phyloP scores from a whole-genome alignment of 1,140 invertebrate genomes.

The Matsumurasca onukii region DNA sequence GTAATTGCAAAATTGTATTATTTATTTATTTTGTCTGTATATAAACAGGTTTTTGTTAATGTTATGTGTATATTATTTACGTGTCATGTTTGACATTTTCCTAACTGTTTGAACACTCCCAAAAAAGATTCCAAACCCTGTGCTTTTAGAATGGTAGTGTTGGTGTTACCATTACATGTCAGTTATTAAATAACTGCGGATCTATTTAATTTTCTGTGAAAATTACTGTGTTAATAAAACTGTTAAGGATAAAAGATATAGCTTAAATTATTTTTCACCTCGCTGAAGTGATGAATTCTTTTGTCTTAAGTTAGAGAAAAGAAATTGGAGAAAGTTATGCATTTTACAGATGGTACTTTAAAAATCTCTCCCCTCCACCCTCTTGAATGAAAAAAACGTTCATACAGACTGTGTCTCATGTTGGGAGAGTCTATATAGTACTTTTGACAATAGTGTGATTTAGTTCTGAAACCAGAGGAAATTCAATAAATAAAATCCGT shows the following conservation, averaged over 20 bases:
- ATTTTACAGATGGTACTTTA: neutral
- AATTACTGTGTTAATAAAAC: neutral
- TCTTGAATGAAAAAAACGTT: too few relatives aligned
- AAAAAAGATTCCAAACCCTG: too few relatives aligned
- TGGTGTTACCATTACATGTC: neutral
- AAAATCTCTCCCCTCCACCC: too few relatives aligned
- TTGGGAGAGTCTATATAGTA: too few relatives aligned
- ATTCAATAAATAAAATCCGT: too few relatives aligned
- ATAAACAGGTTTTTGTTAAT: neutral
- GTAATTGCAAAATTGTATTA: slow-evolving; percentile 1
- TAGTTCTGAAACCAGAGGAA: too few relatives aligned
- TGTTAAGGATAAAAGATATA: neutral
- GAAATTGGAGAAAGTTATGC: neutral
- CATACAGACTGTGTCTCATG: too few relatives aligned
- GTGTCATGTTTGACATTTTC: too few relatives aligned
- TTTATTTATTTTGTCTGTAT: slow-evolving; percentile 6
- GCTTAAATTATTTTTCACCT: neutral
- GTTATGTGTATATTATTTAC: neutral
- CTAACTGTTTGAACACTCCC: too few relatives aligned
- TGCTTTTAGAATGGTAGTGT: neutral
- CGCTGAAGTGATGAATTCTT: too few relatives aligned
- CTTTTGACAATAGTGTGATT: too few relatives aligned
- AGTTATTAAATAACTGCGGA: slow-evolving; percentile 8
- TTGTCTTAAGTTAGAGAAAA: neutral
- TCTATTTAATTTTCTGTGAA: slow-evolving; percentile 8